phyloP scores from a whole-genome alignment of 2,888 invertebrate genomes.

The Tolmerus cingulatus region DNA sequence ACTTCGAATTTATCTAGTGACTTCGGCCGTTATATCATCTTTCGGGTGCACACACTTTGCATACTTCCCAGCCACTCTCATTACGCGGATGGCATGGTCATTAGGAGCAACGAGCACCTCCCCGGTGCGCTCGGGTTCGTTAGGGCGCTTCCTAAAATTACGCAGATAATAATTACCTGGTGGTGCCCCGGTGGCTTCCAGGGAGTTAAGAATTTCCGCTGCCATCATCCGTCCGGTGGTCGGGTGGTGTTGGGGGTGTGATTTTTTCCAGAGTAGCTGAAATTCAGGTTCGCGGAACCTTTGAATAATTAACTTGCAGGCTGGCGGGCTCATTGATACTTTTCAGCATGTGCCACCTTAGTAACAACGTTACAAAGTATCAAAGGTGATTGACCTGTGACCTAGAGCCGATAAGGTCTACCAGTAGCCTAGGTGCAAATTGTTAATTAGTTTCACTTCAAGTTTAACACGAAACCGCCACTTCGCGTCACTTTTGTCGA shows the following conservation, averaged over 20 bases:
- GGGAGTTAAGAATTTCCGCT: not conserved
- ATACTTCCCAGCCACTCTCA: slow-evolving; percentile 1
- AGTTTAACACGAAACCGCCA: not conserved
- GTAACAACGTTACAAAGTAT: not conserved
- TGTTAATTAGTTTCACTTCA: not conserved
- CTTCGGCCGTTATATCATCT: slow-evolving; percentile 16
- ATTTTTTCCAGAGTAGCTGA: not conserved
- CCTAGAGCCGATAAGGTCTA: not conserved
- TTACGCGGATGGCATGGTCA: slow-evolving; percentile 15
- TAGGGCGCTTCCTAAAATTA: not conserved
- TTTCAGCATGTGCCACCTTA: not conserved
- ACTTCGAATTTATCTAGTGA: slow-evolving; percentile 32
- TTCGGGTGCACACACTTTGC: slow-evolving; percentile 4
- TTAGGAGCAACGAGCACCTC: slow-evolving; percentile 8
- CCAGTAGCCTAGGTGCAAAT: not conserved
- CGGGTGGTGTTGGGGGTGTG: not conserved
- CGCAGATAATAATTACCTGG: slow-evolving; percentile 1
- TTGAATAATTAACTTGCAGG: not conserved
- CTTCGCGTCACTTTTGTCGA: not conserved
- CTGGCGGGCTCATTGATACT: not conserved
- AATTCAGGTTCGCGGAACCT: not conserved
- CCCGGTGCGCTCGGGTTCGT: slow-evolving; percentile 12
- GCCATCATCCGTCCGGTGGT: not conserved
- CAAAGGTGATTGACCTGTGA: not conserved
- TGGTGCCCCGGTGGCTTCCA: not conserved